A percentile compares a stretch with the other conserved stretches of the same genome.
Evolutionary conservation across 1,140 invertebrate species (phyloP).

Genomic region (Agrilus planipennis): DNA sequence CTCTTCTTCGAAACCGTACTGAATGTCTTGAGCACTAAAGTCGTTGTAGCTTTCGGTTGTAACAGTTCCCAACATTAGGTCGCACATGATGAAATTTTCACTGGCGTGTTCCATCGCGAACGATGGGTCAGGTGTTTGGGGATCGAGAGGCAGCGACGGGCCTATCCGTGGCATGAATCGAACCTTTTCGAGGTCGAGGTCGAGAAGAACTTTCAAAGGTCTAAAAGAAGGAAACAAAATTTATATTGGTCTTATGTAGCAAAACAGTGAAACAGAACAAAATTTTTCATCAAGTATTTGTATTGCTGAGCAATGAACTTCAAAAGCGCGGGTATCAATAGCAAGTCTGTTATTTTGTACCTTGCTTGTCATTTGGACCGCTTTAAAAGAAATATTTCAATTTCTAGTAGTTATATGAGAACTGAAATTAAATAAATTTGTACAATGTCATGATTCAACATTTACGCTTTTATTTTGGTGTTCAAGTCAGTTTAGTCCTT

Average conservation of each 20-base stretch:
- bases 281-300: too few species aligned
- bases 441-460: too few species aligned
- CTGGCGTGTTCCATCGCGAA: slow-evolving; percentile 53
- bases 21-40: slow-evolving; percentile 62
- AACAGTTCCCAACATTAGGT: slow-evolving; percentile 55
- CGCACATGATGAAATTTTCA: slow-evolving; percentile 55
- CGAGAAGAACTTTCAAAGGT: slow-evolving; percentile 47
- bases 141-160: slow-evolving; percentile 53
- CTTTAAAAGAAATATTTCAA: too few species aligned
- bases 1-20: slow-evolving; percentile 66
- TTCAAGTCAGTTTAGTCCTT: too few species aligned
- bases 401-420: too few species aligned
- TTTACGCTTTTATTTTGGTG: too few species aligned
- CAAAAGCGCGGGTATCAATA: too few species aligned
- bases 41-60: slow-evolving; percentile 66
- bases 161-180: slow-evolving; percentile 44
- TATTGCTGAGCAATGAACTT: too few species aligned
- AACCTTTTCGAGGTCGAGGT: slow-evolving; percentile 50
- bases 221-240: slow-evolving; percentile 35
- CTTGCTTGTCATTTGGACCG: too few species aligned
- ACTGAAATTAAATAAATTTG: too few species aligned
- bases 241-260: neutral
- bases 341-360: too few species aligned
- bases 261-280: neutral
- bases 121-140: slow-evolving; percentile 44